Evolutionary conservation across 2,888 invertebrate genomes (phyloP).

Genomic region (Dendrolimus houi): DNA sequence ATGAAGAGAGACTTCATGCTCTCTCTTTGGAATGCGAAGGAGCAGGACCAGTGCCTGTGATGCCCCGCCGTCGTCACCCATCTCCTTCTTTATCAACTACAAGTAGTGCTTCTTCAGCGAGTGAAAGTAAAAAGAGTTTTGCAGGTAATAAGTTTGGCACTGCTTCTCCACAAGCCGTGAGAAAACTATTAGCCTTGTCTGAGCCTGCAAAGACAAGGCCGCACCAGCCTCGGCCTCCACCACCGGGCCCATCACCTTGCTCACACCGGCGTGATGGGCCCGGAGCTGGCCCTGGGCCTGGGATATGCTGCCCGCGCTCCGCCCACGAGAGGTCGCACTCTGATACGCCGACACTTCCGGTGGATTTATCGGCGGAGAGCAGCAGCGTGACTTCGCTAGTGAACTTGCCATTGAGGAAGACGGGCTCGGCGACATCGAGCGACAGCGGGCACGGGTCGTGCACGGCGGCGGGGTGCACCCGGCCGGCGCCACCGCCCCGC

Average conservation of each 20-base stretch:
- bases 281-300: constrained; percentile 71
- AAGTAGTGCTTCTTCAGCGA: constrained; percentile 92
- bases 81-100: constrained; percentile 96
- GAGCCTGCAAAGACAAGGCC: constrained; percentile 92
- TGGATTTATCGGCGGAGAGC: constrained; percentile 95
- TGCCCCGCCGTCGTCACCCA: constrained; percentile 88
- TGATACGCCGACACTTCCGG: constrained; percentile 90
- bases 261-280: constrained; percentile 79
- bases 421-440: constrained; percentile 93
- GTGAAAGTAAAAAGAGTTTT: constrained; percentile 80
- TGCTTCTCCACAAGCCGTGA: constrained; percentile 97
- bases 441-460: constrained; percentile 93
- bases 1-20: constrained; percentile 92
- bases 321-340: constrained; percentile 94
- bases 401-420: constrained; percentile 92
- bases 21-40: constrained; percentile 94
- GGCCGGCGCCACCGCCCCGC: constrained; percentile 81
- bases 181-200: constrained; percentile 94
- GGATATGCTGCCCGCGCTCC: constrained; percentile 69
- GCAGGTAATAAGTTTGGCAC: constrained; percentile 86
- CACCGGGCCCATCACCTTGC: constrained; percentile 80
- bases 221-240: constrained; percentile 85
- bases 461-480: constrained; percentile 56
- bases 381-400: constrained; percentile 96
- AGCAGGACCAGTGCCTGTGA: constrained; percentile 77